A percentile compares a stretch with the other conserved stretches of the same genome.
These are phyloP conservation scores for Peromyscus melanophrys DNA, from an alignment of 2,797 vertebrate genomes.

Conservation along the genomic window DNA sequence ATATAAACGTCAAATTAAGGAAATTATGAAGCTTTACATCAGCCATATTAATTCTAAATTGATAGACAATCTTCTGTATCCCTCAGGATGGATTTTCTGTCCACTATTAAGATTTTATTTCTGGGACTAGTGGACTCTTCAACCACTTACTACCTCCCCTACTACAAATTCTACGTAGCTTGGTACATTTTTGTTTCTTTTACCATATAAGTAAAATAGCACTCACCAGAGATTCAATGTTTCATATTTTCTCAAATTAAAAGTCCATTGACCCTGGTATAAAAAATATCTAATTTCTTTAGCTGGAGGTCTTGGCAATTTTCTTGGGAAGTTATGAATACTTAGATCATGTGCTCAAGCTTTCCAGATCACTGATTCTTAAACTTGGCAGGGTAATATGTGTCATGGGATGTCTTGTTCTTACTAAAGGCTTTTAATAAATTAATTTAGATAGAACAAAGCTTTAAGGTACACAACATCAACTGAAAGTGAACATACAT, in stretches of 20 bases:
- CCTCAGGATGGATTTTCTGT: background rate
- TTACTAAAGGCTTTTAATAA: background rate
- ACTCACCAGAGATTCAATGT: background rate
- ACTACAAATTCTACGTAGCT: background rate
- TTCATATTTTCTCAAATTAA: background rate
- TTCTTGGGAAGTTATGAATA: background rate
- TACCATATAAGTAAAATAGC: background rate
- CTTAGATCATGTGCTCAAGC: background rate
- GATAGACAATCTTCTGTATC: background rate
- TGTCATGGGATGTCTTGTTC: background rate
- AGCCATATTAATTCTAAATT: background rate
- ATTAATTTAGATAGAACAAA: background rate
- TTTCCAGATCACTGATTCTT: background rate
- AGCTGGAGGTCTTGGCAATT: background rate
- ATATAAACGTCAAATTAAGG: background rate
- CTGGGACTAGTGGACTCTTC: background rate
- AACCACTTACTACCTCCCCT: background rate
- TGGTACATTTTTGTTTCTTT: background rate
- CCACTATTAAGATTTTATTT: background rate
- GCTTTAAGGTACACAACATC: background rate
- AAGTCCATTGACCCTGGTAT: background rate
- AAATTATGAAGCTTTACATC: background rate
- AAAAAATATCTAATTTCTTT: background rate
- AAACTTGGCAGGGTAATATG: background rate
- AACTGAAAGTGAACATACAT: background rate